Evolutionary conservation across 1,140 invertebrate species (phyloP).

Genomic region (Ceratosolen solmsi): DNA sequence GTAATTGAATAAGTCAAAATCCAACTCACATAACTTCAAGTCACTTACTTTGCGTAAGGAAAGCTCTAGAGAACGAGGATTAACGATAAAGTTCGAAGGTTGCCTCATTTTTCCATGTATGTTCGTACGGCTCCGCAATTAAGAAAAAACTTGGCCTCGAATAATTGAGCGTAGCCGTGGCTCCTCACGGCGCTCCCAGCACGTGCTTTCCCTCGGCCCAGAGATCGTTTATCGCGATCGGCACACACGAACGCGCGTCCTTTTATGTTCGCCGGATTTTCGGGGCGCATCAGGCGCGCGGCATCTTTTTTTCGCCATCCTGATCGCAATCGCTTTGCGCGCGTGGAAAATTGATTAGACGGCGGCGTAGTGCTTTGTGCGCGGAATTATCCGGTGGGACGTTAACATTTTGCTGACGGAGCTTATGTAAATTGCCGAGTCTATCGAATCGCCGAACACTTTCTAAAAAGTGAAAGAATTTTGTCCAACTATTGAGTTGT

Average conservation of each 20-base stretch:
- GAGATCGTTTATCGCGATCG: background rate
- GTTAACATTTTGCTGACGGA: background rate
- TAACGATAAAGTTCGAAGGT: background rate
- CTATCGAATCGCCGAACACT: background rate
- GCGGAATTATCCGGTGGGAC: background rate
- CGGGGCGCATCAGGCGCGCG: background rate
- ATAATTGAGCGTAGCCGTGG: background rate
- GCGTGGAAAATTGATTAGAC: slow-evolving; percentile 9
- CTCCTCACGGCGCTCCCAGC: background rate
- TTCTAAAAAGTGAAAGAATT: background rate
- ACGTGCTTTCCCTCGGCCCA: background rate
- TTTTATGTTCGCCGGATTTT: background rate
- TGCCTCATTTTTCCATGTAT: background rate
- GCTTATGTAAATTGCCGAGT: background rate
- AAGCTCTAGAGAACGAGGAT: too few species aligned
- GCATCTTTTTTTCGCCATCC: background rate
- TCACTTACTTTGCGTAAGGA: too few species aligned
- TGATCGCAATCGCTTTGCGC: background rate
- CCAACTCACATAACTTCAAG: too few species aligned
- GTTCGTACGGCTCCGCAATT: too few species aligned
- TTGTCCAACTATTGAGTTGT: background rate
- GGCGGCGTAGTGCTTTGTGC: background rate
- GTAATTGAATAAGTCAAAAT: too few species aligned
- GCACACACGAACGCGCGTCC: background rate
- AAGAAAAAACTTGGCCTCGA: background rate